Base-by-base conservation (phyloP, 2,113 vertebrate genomes). In the Labeo rohita region DNA sequence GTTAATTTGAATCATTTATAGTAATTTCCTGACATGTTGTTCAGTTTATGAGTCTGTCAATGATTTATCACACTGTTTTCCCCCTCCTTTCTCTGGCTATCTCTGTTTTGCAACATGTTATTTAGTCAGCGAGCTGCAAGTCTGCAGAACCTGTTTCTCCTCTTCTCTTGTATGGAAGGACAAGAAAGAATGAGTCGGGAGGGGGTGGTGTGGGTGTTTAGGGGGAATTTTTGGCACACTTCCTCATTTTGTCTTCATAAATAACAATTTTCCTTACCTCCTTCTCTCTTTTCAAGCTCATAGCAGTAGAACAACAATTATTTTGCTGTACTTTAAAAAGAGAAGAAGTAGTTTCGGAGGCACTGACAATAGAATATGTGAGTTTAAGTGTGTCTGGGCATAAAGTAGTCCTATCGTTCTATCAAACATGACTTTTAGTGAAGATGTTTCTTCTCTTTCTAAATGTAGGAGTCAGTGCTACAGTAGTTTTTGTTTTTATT, bases 21-120 rank as follows among this genome's bases (percentile, higher is more conserved):
- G 59, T 34, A 7, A 21, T 50, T 47, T 80, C 36, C 36, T 59
- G 77, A 61, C 77, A 28, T 63, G 54, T 80, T 80, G 77, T 66
- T 52, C 16, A 21, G 36, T 83, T 52, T 63, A 73, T 66, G 70
- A 81, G 45, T 78, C 70, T 83, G 83, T 89, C 85, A 75, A 84
- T 63, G 49, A 66, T 54, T 43, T 76, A 76, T 56, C 47, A 36
- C 36, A 43, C 9, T 66, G 3, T 23, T 66, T 39, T 59, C 49
- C 43, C 8, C 23, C 4, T 36, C 2, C 36, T 43, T n/a, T 49
- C 59, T 50, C 4, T 21, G 13, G 45, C 66, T 21, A 10, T 13
- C 21, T 86, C 4, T 21, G 50, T 89, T 86, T 85, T 80, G 80
- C 85, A 86, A 81, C 84, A 84, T 88, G 80, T 89, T 89, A 82